These are phyloP conservation scores for Drosophila neocordata DNA, from an alignment of 1,140 invertebrate species.

Conservation along the genomic window DNA sequence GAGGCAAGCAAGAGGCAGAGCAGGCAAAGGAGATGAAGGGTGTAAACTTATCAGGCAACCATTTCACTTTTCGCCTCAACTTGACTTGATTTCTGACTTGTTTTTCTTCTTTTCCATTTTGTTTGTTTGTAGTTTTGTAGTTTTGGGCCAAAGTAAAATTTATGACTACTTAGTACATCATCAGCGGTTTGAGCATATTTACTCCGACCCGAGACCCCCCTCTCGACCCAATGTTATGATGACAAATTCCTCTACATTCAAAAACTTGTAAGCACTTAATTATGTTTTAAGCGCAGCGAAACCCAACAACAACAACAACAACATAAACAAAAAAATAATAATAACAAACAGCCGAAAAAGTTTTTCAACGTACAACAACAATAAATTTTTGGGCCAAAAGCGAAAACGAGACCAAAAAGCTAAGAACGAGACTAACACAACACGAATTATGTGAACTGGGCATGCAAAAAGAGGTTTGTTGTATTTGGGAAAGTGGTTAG, in stretches of 20 bases:
- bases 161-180: constrained; percentile 74
- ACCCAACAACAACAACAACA: neutral
- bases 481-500: constrained; percentile 62
- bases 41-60: constrained; percentile 10
- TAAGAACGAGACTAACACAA: constrained; percentile 61
- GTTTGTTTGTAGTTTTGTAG: constrained; percentile 56
- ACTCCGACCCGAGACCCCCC: constrained; percentile 11
- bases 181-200: constrained; percentile 44
- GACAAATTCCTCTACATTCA: constrained; percentile 67
- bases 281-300: constrained; percentile 67
- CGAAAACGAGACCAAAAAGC: constrained; percentile 47
- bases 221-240: constrained; percentile 35
- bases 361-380: constrained; percentile 29
- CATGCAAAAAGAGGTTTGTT: constrained; percentile 66
- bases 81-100: constrained; percentile 66
- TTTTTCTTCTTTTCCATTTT: constrained; percentile 50
- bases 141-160: constrained; percentile 72
- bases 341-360: constrained; percentile 39
- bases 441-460: constrained; percentile 69
- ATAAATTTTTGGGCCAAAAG: constrained; percentile 29
- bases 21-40: neutral
- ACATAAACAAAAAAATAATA: constrained; percentile 34
- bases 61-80: constrained; percentile 57
- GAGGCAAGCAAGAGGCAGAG: neutral
- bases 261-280: constrained; percentile 77